Base-by-base conservation (phyloP, 1,140 invertebrate species). In the Stegodyphus dumicola region DNA sequence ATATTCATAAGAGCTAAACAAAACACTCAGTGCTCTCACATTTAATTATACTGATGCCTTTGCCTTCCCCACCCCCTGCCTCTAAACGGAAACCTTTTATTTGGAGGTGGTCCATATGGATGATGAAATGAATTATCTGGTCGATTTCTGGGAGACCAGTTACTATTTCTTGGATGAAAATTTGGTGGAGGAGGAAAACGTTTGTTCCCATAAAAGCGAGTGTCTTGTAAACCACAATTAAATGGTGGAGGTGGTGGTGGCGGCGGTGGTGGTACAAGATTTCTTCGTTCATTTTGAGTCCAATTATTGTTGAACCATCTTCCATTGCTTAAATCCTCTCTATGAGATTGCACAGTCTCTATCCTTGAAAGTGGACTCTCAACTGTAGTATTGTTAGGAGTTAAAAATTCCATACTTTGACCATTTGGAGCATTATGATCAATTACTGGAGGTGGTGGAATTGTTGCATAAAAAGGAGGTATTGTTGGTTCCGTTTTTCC, bases 321-420 rank as follows among this genome's bases (percentile, higher is more conserved):
- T 4, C 60, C 17, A 69, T 77, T 85, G 6, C 52, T n/a, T 15
- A 60, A 6, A 15, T 56, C 17, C 64, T 81, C 73, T 11, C 81
- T 60, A 15, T 85, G 81, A 64, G 84, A 78, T 56, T 86, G 84
- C 13, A 86, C 76, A 53, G 84, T 86, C 48, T 86, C 84, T 64
- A 86, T 86, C 15, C 64, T 70, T 9, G 76, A 86, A 15, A 86
- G 48, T 5, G 52, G 33, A 66, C 9, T 7, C 7, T 85, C 74
- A 10, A 60, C 56, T 7, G 65, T 7, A 15, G 65, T n/a, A 17
- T 17, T 67, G 7, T 7, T 67, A 4, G 79, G 79, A 6, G 69
- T 49, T n/a, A 70, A 33, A 18, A 48, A 77, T 13, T 56, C 70
- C 6, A 66, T 18, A 67, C 56, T 67, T 17, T 85, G 71, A 10